Conservation (phyloP, 2,888 invertebrate genomes). For the Ceraclea dissimilis region DNA sequence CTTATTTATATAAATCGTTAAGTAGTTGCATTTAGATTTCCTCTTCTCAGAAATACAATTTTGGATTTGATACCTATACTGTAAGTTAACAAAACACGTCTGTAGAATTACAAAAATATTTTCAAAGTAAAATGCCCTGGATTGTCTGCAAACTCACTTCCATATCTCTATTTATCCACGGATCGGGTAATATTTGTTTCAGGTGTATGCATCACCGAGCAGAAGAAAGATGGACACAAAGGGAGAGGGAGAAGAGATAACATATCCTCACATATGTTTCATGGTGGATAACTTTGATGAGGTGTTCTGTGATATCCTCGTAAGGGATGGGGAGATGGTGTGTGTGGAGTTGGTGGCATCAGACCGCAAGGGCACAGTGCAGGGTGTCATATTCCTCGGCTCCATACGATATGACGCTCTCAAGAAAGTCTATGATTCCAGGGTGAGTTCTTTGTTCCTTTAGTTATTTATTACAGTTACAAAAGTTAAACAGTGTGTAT, state of each 20-base stretch:
- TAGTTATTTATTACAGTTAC: too few relatives aligned
- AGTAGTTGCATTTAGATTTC: too few relatives aligned
- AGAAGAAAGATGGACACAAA: slow-evolving; percentile 96
- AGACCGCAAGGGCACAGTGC: slow-evolving; percentile 76
- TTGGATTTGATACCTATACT: too few relatives aligned
- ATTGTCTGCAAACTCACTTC: too few relatives aligned
- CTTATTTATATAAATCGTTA: too few relatives aligned
- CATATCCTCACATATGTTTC: slow-evolving; percentile 98
- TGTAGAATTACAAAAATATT: too few relatives aligned
- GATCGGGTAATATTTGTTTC: too few relatives aligned
- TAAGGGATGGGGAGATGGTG: slow-evolving; percentile 97
- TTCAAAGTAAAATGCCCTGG: too few relatives aligned
- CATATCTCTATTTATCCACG: too few relatives aligned
- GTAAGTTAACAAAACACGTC: too few relatives aligned
- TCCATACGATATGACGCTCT: slow-evolving; percentile 96
- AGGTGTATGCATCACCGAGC: slow-evolving; percentile 96
- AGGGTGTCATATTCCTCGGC: slow-evolving; percentile 94
- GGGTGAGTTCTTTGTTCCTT: slow-evolving; percentile 72
- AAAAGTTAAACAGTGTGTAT: too few relatives aligned
- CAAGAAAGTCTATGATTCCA: slow-evolving; percentile 91
- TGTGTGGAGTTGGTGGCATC: slow-evolving; percentile 95
- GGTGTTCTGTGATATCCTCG: slow-evolving; percentile 94
- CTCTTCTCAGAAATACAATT: too few relatives aligned
- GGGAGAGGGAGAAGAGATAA: slow-evolving; percentile 96
- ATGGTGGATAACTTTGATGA: slow-evolving; percentile 99